These are phyloP conservation scores for Tragelaphus strepsiceros DNA, from an alignment of 2,113 vertebrate species.

Conservation along the genomic window DNA sequence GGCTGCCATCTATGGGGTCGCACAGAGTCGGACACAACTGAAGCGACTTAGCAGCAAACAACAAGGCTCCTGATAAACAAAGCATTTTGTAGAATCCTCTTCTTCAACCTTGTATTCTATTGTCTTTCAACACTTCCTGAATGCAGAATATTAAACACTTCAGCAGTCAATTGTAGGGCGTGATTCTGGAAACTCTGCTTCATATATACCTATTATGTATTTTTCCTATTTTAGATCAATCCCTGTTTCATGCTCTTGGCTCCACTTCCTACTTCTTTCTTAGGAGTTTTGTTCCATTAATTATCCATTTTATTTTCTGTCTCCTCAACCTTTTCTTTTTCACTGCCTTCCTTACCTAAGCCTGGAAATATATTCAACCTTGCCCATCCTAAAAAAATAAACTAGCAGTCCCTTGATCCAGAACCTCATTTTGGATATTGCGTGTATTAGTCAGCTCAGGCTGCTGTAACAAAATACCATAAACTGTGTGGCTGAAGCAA, in stretches of 20 bases:
- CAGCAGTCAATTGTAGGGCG: background rate
- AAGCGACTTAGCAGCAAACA: background rate
- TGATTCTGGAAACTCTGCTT: background rate
- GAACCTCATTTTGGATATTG: constrained; percentile 4
- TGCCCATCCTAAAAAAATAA: background rate
- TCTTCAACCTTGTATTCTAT: background rate
- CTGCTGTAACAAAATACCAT: background rate
- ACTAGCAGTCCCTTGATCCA: background rate
- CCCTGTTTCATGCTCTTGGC: background rate
- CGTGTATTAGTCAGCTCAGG: background rate
- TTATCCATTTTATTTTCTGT: background rate
- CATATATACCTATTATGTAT: background rate
- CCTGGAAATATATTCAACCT: background rate
- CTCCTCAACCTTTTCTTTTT: background rate
- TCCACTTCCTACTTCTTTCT: background rate
- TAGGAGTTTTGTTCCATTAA: background rate
- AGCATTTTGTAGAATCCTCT: background rate
- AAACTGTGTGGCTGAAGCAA: background rate
- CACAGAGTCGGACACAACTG: too few species aligned
- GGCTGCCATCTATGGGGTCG: too few species aligned
- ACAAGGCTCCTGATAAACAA: background rate
- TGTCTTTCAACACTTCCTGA: background rate
- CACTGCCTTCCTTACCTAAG: background rate
- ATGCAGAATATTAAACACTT: constrained; percentile 3
- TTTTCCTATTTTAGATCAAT: background rate